Conservation (phyloP, 1,140 invertebrate species). For the Nephotettix cincticeps region DNA sequence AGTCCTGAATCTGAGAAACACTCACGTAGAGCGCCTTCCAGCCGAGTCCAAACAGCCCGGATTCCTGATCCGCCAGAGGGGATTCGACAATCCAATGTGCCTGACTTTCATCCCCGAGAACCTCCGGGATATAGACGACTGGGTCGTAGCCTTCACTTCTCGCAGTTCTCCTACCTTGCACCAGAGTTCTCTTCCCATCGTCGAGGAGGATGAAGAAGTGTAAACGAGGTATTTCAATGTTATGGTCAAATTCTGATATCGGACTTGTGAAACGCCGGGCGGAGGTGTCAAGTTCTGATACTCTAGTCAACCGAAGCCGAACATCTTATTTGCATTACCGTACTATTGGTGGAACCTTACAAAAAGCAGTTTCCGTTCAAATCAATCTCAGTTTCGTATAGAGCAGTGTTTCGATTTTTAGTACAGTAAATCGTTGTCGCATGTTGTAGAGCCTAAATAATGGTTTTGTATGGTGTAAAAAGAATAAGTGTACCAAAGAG, state of each 20-base stretch:
- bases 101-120: constrained; percentile 59
- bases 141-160: constrained; percentile 60
- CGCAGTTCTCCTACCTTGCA: constrained; percentile 53
- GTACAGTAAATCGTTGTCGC: too few species aligned
- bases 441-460: too few species aligned
- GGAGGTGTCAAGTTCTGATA: neutral
- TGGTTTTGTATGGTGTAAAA: too few species aligned
- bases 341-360: too few species aligned
- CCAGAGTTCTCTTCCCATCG: constrained; percentile 58
- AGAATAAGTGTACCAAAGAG: too few species aligned
- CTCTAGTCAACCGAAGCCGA: too few species aligned
- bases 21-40: constrained; percentile 53
- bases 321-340: too few species aligned
- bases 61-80: constrained; percentile 59
- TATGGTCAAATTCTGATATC: neutral
- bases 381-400: too few species aligned
- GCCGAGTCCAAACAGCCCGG: constrained; percentile 49
- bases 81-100: constrained; percentile 58
- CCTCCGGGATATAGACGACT: constrained; percentile 59
- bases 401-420: too few species aligned
- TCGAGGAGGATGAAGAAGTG: constrained; percentile 61
- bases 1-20: constrained; percentile 62
- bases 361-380: too few species aligned
- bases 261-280: neutral
- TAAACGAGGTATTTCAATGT: constrained; percentile 39